Evolutionary conservation across 2,113 vertebrate genomes (phyloP).

Genomic region (Myotis lucifugus): DNA sequence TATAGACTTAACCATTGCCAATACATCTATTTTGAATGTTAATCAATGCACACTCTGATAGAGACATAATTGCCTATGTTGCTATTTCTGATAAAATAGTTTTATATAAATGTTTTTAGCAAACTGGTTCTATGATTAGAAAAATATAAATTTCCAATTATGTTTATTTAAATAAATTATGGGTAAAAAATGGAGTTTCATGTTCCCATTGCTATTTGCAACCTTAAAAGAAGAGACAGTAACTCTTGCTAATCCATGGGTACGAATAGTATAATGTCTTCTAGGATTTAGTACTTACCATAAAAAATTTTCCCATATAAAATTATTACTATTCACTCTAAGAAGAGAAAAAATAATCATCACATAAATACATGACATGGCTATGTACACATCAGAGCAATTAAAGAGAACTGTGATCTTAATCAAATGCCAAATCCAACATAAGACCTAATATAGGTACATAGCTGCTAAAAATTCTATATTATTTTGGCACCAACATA

Average conservation of each 20-base stretch:
- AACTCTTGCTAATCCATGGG: neutral
- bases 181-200: neutral
- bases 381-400: neutral
- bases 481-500: neutral
- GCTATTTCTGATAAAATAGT: constrained; percentile 57
- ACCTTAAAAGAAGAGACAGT: neutral
- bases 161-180: neutral
- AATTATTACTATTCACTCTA: neutral
- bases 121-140: constrained; percentile 55
- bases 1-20: constrained; percentile 66
- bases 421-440: neutral
- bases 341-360: neutral
- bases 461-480: neutral
- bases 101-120: constrained; percentile 58
- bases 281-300: neutral
- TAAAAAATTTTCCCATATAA: neutral
- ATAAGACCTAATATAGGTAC: neutral
- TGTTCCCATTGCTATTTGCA: neutral
- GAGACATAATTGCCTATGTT: constrained; percentile 24
- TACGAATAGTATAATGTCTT: neutral
- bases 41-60: constrained; percentile 72
- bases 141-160: neutral
- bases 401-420: constrained; percentile 3
- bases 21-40: constrained; percentile 75
- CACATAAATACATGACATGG: neutral